Evolutionary conservation across 2,888 invertebrate genomes (phyloP), one percentile per base, ranked within the genome.

Genomic region (Morinoia aosen): DNA sequence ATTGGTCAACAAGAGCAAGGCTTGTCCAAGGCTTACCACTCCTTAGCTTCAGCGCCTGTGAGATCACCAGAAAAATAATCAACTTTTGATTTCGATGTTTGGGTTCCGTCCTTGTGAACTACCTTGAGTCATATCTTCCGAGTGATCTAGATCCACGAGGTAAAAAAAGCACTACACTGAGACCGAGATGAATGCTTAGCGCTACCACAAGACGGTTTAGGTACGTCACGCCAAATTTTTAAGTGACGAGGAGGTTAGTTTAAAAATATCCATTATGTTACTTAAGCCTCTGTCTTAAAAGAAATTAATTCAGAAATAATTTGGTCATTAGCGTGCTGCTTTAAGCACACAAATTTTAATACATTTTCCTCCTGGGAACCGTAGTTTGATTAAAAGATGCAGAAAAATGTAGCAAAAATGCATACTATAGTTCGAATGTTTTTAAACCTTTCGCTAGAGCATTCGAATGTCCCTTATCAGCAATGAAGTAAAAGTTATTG

Each of bases 1-100:
- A 76, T 76, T 76, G 76, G 76, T 76, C 76, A 76, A 76, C 76
- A 76, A 33, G 76, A 76, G 76, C 76, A 76, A 76, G 76, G 76
- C 19, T 76, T 76, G 33, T 33, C 76, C 76, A 76, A 33, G 19
- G 76, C 19, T 33, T 2, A 33, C 76, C 76, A 76, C 76, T 76
- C 76, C 76, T 76, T 19, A 76, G 76, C 76, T 76, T 76, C 76
- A 33, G 25, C 25, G 76, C 76, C 25, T 76, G 76, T 76, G 76
- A 33, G 76, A 76, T 76, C 76, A 76, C 19, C 33, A 76, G 25
- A 10, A 76, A 76, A 76, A 76, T 76, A 76, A 76, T 33, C 76
- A 19, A 19, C 76, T 76, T 76, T 76, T 76, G 76, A 76, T 76
- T 76, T 76, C 33, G 33, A 33, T 76, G 25, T 33, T 76, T 76